Conservation (phyloP, 2,113 vertebrate genomes). For the Notothenia coriiceps region DNA sequence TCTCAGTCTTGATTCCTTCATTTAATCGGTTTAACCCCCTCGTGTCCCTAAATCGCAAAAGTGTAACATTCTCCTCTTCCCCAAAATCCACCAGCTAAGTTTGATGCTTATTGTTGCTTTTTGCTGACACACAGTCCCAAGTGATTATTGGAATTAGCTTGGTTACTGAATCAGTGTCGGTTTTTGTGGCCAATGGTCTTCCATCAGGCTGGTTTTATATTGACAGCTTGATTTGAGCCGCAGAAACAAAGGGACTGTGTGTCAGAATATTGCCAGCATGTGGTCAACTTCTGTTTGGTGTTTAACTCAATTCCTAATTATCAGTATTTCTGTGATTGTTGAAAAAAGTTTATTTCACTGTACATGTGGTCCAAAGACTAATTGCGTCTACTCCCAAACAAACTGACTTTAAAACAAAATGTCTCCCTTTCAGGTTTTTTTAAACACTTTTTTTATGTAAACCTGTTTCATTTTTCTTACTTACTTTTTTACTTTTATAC, state of each 20-base stretch:
- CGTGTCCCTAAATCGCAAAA: not conserved
- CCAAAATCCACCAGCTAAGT: conserved; percentile 11
- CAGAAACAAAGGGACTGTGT: conserved; percentile 36
- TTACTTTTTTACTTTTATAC: not conserved
- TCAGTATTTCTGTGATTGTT: conserved; percentile 14
- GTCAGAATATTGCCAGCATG: conserved; percentile 34
- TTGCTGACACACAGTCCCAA: conserved; percentile 37
- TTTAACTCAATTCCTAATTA: conserved; percentile 39
- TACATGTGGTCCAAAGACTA: conserved; percentile 18
- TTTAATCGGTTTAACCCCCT: conserved; percentile 52
- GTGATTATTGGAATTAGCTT: conserved; percentile 36
- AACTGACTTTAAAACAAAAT: conserved; percentile 7
- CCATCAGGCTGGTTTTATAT: conserved; percentile 31
- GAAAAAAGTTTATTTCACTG: not conserved
- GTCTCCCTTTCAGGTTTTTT: not conserved
- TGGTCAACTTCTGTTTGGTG: conserved; percentile 2
- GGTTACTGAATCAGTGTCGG: conserved; percentile 59
- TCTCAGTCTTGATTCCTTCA: conserved; percentile 37
- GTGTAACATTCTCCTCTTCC: conserved; percentile 13
- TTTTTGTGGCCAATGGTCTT: conserved; percentile 19
- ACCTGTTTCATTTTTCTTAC: not conserved
- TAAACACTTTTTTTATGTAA: not conserved
- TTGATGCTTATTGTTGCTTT: conserved; percentile 29
- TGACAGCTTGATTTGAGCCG: conserved; percentile 29
- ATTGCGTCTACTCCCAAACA: conserved; percentile 11